Evolutionary conservation across 2,797 vertebrate genomes (phyloP).

Genomic region (Rhinatrema bivittatum): DNA sequence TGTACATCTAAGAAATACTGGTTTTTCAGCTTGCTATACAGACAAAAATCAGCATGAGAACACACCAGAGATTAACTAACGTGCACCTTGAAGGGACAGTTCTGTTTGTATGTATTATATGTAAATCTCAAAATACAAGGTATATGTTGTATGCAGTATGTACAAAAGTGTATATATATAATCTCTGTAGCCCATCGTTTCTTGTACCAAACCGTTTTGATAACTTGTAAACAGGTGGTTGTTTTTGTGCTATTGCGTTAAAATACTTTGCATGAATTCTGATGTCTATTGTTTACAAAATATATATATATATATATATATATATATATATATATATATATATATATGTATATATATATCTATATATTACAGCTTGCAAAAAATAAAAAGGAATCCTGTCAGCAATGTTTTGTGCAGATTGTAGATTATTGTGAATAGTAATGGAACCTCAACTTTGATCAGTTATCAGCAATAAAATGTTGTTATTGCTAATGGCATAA

Average conservation of each 20-base stretch:
- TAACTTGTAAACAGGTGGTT: conserved; percentile 40
- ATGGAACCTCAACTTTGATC: conserved; percentile 32
- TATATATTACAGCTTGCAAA: conserved; percentile 41
- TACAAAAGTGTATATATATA: conserved; percentile 31
- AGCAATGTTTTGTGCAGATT: conserved; percentile 45
- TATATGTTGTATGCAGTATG: conserved; percentile 6
- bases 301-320: conserved; percentile 38
- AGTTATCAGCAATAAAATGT: conserved; percentile 36
- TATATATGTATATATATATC: conserved; percentile 37
- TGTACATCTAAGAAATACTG: too few relatives aligned
- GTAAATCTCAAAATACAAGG: conserved; percentile 25
- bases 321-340: conserved; percentile 37
- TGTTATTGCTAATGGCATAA: conserved; percentile 30
- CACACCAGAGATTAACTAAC: conserved; percentile 20
- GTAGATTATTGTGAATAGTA: conserved; percentile 48
- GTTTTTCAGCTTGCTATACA: conserved; percentile 13
- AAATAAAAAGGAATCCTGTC: conserved; percentile 44
- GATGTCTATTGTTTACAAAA: conserved; percentile 35
- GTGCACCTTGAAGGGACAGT: conserved; percentile 40
- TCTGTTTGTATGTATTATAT: conserved; percentile 38
- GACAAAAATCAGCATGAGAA: conserved; percentile 11
- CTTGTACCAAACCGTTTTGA: conserved; percentile 41
- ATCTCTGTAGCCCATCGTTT: conserved; percentile 32
- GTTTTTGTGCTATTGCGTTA: conserved; percentile 36
- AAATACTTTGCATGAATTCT: conserved; percentile 44